phyloP scores from a whole-genome alignment of 2,888 invertebrate species.

The Campoletis raptor region DNA sequence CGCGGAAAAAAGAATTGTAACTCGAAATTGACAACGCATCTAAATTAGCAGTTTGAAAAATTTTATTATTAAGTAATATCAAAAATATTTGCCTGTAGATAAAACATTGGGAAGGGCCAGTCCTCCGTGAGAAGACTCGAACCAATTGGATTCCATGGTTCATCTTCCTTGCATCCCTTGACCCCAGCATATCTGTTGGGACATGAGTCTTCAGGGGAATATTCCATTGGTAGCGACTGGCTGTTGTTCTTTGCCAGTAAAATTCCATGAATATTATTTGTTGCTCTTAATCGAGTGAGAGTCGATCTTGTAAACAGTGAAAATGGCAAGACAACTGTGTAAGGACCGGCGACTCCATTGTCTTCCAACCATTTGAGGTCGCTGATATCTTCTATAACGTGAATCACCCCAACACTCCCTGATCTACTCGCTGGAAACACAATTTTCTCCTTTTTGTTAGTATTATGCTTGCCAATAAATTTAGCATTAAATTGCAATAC shows the following conservation, averaged over 20 bases:
- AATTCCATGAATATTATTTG: conserved; percentile 88
- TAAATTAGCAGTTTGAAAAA: neutral
- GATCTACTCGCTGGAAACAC: conserved; percentile 88
- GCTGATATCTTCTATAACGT: conserved; percentile 88
- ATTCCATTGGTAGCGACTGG: conserved; percentile 73
- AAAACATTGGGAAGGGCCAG: conserved; percentile 96
- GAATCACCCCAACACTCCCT: conserved; percentile 95
- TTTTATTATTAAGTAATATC: neutral
- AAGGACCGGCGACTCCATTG: conserved; percentile 92
- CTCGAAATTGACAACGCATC: neutral
- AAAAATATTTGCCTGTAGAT: conserved; percentile 85
- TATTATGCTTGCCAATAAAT: conserved; percentile 1
- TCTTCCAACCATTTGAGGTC: conserved; percentile 91
- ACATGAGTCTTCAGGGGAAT: conserved; percentile 90
- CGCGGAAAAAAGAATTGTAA: neutral
- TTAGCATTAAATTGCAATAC: neutral
- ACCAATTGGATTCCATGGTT: conserved; percentile 93
- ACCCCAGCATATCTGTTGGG: conserved; percentile 91
- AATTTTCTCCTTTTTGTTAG: conserved; percentile 4
- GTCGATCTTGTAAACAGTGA: conserved; percentile 87
- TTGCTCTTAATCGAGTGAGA: conserved; percentile 86
- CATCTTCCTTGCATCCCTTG: conserved; percentile 84
- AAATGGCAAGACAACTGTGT: conserved; percentile 91
- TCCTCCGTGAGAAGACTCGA: conserved; percentile 91
- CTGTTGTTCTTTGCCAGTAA: conserved; percentile 87